Conservation (phyloP, 2,113 vertebrate genomes). For the Gnathonemus echidnorhynchus region DNA sequence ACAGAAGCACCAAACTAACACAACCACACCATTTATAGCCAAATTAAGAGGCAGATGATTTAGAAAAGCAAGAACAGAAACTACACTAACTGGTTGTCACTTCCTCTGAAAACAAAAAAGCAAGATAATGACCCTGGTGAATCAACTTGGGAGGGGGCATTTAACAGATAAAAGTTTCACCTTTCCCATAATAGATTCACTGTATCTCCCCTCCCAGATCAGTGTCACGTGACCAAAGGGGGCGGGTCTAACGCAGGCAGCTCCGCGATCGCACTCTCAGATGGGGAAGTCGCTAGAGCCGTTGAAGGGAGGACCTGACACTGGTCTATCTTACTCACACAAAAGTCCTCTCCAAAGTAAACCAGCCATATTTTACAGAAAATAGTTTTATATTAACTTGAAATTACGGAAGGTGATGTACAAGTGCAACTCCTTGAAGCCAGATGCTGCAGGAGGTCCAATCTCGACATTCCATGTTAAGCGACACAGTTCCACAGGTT, state of each 20-base stretch:
- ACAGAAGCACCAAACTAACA: not conserved
- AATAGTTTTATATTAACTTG: not conserved
- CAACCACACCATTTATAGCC: not conserved
- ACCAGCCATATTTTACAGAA: not conserved
- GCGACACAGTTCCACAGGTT: not conserved
- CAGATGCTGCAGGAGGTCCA: not conserved
- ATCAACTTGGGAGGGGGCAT: not conserved
- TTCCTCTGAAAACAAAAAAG: not conserved
- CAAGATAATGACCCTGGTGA: not conserved
- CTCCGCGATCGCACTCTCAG: not conserved
- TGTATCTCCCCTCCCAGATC: not conserved
- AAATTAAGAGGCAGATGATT: not conserved
- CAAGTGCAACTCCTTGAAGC: not conserved
- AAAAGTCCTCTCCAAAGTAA: not conserved
- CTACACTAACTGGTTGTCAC: not conserved
- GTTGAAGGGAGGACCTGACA: not conserved
- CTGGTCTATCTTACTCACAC: not conserved
- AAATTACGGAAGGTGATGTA: not conserved
- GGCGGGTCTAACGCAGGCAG: not conserved
- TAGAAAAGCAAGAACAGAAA: not conserved
- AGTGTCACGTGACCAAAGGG: not conserved
- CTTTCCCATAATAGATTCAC: not conserved
- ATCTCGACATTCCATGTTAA: not conserved
- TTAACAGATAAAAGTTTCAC: not conserved
- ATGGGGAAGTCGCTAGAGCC: not conserved